A percentile compares a stretch with the other conserved stretches of the same genome.
phyloP scores from a whole-genome alignment of 2,888 invertebrate genomes.

The Mantis religiosa region DNA sequence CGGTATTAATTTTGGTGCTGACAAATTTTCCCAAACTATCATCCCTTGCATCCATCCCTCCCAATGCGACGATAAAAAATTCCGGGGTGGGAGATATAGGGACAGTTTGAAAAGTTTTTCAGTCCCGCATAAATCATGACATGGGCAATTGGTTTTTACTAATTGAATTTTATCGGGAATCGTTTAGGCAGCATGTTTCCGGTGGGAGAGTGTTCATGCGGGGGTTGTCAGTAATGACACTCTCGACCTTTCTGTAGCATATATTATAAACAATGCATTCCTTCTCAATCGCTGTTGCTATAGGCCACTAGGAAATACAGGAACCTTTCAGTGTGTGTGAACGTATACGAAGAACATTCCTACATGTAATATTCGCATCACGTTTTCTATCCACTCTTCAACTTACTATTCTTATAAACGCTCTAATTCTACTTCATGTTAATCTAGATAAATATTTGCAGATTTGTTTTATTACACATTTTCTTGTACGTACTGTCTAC shows the following conservation, averaged over 20 bases:
- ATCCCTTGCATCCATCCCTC: background rate
- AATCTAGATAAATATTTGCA: no score
- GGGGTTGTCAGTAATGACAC: constrained; percentile 1
- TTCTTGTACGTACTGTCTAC: no score
- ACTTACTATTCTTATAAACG: no score
- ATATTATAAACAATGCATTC: background rate
- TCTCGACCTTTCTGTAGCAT: background rate
- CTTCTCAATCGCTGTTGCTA: background rate
- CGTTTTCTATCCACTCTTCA: no score
- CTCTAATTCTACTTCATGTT: no score
- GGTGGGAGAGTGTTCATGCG: background rate
- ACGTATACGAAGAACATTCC: no score
- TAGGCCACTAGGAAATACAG: background rate
- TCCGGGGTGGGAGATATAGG: background rate
- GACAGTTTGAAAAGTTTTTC: constrained; percentile 21
- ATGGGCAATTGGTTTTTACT: constrained; percentile 27
- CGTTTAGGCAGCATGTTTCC: constrained; percentile 22
- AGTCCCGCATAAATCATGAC: constrained; percentile 25
- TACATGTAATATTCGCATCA: no score
- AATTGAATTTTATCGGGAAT: constrained; percentile 32
- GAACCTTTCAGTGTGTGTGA: no score
- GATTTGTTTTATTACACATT: no score
- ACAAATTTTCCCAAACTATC: background rate
- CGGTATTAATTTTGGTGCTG: background rate
- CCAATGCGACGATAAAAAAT: background rate